These are phyloP conservation scores for Lydus trimaculatus DNA, from an alignment of 2,888 invertebrate genomes.

Conservation along the genomic window DNA sequence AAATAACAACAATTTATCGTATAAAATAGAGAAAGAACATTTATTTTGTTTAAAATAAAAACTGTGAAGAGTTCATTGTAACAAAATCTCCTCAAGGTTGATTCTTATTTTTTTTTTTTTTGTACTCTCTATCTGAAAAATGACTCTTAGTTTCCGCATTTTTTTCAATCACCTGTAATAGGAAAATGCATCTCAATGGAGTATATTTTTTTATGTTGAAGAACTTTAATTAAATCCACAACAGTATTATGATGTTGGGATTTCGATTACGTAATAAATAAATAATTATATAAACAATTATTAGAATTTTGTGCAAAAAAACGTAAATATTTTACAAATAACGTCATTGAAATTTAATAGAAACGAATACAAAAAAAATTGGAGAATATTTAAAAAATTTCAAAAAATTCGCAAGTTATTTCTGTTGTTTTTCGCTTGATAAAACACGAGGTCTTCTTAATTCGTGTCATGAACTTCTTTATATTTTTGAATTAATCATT, in stretches of 20 bases:
- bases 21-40: too few relatives aligned
- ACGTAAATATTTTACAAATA: not conserved
- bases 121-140: too few relatives aligned
- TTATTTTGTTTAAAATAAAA: not conserved
- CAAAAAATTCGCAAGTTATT: not conserved
- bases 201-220: too few relatives aligned
- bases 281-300: not conserved
- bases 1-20: not conserved
- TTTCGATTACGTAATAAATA: not conserved
- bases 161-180: not conserved
- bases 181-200: not conserved
- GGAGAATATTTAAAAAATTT: not conserved
- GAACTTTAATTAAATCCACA: not conserved
- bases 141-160: not conserved
- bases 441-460: not conserved
- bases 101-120: not conserved
- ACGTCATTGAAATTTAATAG: not conserved
- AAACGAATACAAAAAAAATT: too few relatives aligned
- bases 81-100: not conserved
- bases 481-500: not conserved
- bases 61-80: not conserved
- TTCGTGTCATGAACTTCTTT: conserved; percentile 1
- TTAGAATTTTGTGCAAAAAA: not conserved
- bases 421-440: not conserved
- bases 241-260: not conserved